Conservation (phyloP, 2,113 vertebrate species). For the Ahaetulla prasina region DNA sequence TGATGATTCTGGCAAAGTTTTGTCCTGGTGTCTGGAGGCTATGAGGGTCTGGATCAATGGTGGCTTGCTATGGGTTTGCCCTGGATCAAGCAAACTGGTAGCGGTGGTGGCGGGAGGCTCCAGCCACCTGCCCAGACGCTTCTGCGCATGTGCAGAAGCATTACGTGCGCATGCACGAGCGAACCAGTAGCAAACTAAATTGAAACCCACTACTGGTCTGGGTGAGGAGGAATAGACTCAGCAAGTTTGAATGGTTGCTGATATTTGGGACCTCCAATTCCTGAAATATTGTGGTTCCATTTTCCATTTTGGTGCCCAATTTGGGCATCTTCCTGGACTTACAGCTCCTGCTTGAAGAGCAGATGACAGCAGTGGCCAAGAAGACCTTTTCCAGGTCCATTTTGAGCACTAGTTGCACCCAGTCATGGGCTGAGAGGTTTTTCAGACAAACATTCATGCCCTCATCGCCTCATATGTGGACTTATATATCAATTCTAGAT, state of each 20-base stretch:
- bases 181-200: too few species aligned
- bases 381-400: neutral
- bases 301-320: neutral
- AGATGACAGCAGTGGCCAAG: neutral
- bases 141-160: too few species aligned
- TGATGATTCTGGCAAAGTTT: neutral
- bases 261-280: neutral
- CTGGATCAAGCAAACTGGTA: too few species aligned
- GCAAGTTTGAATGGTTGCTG: neutral
- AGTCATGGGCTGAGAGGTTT: neutral
- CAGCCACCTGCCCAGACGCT: too few species aligned
- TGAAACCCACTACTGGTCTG: too few species aligned
- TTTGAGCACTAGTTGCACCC: neutral
- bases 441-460: neutral
- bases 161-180: too few species aligned
- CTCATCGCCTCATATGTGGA: neutral
- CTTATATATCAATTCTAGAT: neutral
- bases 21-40: neutral
- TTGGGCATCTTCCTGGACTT: neutral
- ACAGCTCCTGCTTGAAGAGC: neutral
- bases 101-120: too few species aligned
- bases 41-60: neutral
- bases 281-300: neutral
- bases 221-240: neutral
- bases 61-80: too few species aligned